Base-by-base conservation (phyloP, 2,113 vertebrate genomes). In the Trichechus manatus region DNA sequence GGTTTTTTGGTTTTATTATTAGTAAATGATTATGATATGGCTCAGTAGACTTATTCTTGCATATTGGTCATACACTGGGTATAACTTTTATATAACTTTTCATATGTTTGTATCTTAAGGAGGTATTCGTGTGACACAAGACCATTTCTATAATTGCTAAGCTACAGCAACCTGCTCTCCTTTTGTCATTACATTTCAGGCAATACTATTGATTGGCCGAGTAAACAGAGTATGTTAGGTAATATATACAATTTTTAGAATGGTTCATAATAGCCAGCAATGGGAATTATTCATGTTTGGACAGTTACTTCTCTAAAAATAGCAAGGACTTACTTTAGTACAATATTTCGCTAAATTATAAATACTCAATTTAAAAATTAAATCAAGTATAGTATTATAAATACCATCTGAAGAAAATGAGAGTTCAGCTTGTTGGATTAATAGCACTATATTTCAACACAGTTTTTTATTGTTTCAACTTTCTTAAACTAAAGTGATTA, bases 171-270 rank as follows among this genome's bases (percentile, higher is more conserved):
- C 50, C 23, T 87, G 3, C 36, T 96, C 5, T 85, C 47, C 72
- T 86, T 89, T 83, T 50, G n/a, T 91, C 50, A 64, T 93, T 89
- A 33, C 23, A 91, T 94, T 94, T 97, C 59, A 92, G 64, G 77
- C 20, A 87, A n/a, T 78, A 22, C 10, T 92, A 75, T 74, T 66
- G 33, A 86, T 93, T 78, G 44, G 31, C 63, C 66, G 94, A 29
- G 6, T 78, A 74, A 91, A 92, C 59, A 72, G 42, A 92, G 3
- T 77, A 82, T 86, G 85, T 31, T 59, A 89, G 22, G 29, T 78
- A 81, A 47, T 78, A 6, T 31, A 23, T 47, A 84, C 42, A 80
- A 33, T 53, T 94, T 82, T 36, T 39, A 56, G n/a, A 92, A 87
- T 93, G 36, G 13, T 14, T 94, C 53, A 7, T 91, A 39, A 90